These are phyloP conservation scores for Oegoconia quadripuncta DNA, from an alignment of 2,888 invertebrate genomes.

Conservation along the genomic window DNA sequence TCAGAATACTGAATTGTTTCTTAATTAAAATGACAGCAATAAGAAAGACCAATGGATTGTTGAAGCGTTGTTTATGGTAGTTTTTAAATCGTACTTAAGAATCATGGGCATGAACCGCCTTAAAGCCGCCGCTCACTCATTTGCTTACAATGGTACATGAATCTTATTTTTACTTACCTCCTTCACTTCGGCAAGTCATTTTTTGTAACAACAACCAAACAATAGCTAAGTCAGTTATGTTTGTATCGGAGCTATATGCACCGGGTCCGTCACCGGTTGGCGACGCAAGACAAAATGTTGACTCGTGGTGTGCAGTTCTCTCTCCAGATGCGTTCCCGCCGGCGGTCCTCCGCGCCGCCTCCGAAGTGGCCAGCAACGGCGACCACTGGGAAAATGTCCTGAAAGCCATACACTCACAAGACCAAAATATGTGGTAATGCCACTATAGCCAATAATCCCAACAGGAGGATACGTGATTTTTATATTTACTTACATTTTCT, in stretches of 20 bases:
- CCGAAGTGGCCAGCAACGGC: constrained; percentile 81
- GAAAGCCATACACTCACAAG: constrained; percentile 76
- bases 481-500: constrained; percentile 42
- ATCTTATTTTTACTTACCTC: too few species aligned
- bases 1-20: too few species aligned
- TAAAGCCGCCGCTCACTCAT: too few species aligned
- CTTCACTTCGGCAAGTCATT: too few species aligned
- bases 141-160: too few species aligned
- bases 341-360: constrained; percentile 72
- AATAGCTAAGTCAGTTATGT: not conserved
- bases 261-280: constrained; percentile 19
- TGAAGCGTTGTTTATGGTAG: too few species aligned
- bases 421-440: constrained; percentile 77
- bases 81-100: too few species aligned
- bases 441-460: constrained; percentile 54
- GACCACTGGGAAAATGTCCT: constrained; percentile 84
- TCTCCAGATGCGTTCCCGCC: constrained; percentile 74
- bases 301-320: constrained; percentile 77
- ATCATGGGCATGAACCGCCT: too few species aligned
- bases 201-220: too few species aligned
- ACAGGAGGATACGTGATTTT: constrained; percentile 65
- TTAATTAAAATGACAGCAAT: too few species aligned
- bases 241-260: constrained; percentile 1
- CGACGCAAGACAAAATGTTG: constrained; percentile 57
- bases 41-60: too few species aligned